A percentile compares a stretch with the other conserved stretches of the same genome.
Conservation (phyloP, 2,888 invertebrate species). For the Drosophila fulvimacula region DNA sequence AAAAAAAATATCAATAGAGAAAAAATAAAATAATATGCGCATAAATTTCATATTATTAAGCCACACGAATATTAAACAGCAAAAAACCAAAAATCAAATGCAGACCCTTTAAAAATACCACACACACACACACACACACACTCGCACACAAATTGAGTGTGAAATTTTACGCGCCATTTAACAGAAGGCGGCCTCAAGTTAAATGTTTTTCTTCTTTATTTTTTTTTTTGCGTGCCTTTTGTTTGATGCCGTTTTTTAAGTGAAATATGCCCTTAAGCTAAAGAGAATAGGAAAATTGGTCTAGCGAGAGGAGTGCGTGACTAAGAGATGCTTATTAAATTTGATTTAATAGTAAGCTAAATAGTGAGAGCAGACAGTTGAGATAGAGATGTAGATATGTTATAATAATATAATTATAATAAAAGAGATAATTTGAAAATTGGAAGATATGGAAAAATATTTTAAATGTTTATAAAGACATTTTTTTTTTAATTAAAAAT, state of each 20-base stretch:
- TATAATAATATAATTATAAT: no score
- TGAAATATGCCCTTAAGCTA: constrained; percentile 44
- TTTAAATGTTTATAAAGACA: no score
- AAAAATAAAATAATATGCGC: constrained; percentile 37
- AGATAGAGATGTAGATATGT: no score
- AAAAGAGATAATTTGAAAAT: no score
- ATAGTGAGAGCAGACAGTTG: not conserved
- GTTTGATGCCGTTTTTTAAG: constrained; percentile 36
- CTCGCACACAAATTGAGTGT: constrained; percentile 69
- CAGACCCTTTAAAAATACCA: constrained; percentile 26
- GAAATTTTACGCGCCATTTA: constrained; percentile 76
- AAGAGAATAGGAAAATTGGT: constrained; percentile 3
- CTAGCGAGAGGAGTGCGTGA: not conserved
- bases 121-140: constrained; percentile 12
- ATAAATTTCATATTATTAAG: constrained; percentile 71
- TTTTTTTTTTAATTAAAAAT: no score
- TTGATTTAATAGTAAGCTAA: not conserved
- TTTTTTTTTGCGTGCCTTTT: constrained; percentile 1
- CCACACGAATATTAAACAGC: constrained; percentile 48
- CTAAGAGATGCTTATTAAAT: constrained; percentile 10
- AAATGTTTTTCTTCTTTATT: constrained; percentile 32
- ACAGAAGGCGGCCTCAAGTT: constrained; percentile 48
- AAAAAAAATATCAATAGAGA: not conserved
- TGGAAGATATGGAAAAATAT: no score
- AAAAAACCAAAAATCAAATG: constrained; percentile 27